phyloP scores from a whole-genome alignment of 2,888 invertebrate species.

The Hypolimnas misippus region DNA sequence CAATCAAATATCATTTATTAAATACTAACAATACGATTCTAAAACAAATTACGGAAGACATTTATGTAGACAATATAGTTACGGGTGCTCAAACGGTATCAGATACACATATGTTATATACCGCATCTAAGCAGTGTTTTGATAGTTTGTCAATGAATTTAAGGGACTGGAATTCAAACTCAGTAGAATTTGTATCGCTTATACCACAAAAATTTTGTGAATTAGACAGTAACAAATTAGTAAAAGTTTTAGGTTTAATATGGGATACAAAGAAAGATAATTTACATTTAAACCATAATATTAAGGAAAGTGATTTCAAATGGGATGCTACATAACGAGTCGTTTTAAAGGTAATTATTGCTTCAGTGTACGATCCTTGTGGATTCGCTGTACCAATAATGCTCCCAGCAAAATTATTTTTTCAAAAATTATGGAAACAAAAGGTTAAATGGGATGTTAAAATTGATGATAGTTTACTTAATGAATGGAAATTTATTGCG shows the following conservation, averaged over 20 bases:
- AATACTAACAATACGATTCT: conserved; percentile 6
- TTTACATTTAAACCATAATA: conserved; percentile 12
- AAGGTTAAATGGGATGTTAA: conserved; percentile 32
- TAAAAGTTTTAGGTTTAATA: conserved; percentile 4
- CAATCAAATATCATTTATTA: conserved; percentile 31
- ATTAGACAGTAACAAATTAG: neutral
- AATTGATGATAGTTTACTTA: neutral
- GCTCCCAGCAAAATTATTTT: conserved; percentile 29
- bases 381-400: conserved; percentile 26
- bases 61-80: conserved; percentile 32
- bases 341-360: conserved; percentile 1
- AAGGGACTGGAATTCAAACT: neutral
- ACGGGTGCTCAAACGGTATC: conserved; percentile 11
- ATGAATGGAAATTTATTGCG: conserved; percentile 1
- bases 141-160: conserved; percentile 24
- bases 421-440: conserved; percentile 33
- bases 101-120: conserved; percentile 6
- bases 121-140: conserved; percentile 14
- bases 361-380: conserved; percentile 28
- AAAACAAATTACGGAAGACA: conserved; percentile 1
- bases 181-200: conserved; percentile 1
- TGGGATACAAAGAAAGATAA: conserved; percentile 13
- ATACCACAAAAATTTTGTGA: conserved; percentile 6
- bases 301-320: conserved; percentile 1
- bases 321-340: conserved; percentile 17